Base-by-base conservation (phyloP, 2,113 vertebrate genomes). In the Lepus europaeus region DNA sequence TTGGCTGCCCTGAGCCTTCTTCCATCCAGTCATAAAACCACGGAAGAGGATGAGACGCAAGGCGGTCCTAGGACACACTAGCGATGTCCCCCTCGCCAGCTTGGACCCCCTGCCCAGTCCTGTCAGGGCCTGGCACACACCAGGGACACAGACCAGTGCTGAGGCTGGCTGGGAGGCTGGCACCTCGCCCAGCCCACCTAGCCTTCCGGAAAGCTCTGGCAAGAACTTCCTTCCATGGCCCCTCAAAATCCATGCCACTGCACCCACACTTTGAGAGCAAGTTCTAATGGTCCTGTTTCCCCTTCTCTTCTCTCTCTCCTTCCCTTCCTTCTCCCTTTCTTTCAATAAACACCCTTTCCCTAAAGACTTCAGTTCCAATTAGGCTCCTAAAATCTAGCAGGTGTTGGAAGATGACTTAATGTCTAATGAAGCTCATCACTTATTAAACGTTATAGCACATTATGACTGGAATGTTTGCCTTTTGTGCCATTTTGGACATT, bases 371-470 rank as follows among this genome's bases (percentile, higher is more conserved):
- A 29, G 89, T 27, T 81, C 59, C 70, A 14, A 22, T 63, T 78
- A 92, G 56, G 53, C 45, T 88, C 72, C 61, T 63, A 92, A 91
- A 78, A 87, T 72, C n/a, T 59, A 72, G 39, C 31, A 82, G 64
- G 76, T 49, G 49, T 23, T 63, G 1, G 33, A 83, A 78, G 33
- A 12, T 64, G 31, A 64, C 56, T 64, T 8, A 39, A 59, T 53
- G 7, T 31, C 63, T 78, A 68, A 64, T 5, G 12, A 31, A 4
- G 23, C 25, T 76, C 51, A 51, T 61, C 61, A 25, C 64, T 82
- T 19, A 63, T 33, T 45, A 83, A 91, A 73, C 63, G 59, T 83
- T 13, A n/a, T 10, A 59, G 49, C 36, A 77, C 8, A 45, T 39
- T 12, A 53, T 61, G 45, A 88, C 29, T 16, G 16, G 56, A 64